Conservation (phyloP, 2,797 vertebrate species). For the Gadopsis bispinosus region DNA sequence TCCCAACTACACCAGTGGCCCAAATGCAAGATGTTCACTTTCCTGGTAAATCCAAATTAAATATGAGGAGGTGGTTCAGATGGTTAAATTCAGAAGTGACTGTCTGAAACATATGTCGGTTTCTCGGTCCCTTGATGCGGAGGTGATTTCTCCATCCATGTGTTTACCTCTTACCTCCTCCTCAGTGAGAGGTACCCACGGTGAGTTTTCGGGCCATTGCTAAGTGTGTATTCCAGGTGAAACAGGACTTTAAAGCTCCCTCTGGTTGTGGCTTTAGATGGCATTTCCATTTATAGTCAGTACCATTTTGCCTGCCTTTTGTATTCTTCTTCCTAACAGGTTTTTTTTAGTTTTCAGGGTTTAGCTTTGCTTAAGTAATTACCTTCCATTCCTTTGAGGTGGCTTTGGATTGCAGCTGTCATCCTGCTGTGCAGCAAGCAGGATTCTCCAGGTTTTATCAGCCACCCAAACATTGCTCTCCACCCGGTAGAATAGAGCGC, state of each 20-base stretch:
- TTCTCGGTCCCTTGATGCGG: constrained; percentile 5
- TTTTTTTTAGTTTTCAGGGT: constrained; percentile 33
- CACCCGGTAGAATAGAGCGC: constrained; percentile 51
- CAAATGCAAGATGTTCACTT: constrained; percentile 18
- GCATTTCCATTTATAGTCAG: constrained; percentile 43
- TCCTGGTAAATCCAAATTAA: constrained; percentile 19
- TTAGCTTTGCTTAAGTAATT: constrained; percentile 43
- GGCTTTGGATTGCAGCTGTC: constrained; percentile 44
- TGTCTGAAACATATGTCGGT: neutral
- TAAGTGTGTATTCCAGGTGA: constrained; percentile 15
- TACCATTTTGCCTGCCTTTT: constrained; percentile 26
- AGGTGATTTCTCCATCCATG: constrained; percentile 21
- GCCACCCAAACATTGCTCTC: constrained; percentile 52
- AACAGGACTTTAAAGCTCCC: neutral
- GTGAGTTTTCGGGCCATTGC: constrained; percentile 7
- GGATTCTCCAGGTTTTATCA: constrained; percentile 67
- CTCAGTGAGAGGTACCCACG: neutral
- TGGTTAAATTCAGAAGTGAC: constrained; percentile 2
- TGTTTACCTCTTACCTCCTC: constrained; percentile 23
- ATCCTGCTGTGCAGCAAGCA: constrained; percentile 44
- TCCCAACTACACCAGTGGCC: constrained; percentile 10
- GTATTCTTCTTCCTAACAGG: neutral
- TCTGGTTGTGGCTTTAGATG: constrained; percentile 11
- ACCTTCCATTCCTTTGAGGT: constrained; percentile 42
- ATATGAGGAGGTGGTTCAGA: constrained; percentile 4